Evolutionary conservation across 2,113 vertebrate genomes (phyloP), one percentile per base, ranked within the genome.

Genomic region (Vanacampus margaritifer): DNA sequence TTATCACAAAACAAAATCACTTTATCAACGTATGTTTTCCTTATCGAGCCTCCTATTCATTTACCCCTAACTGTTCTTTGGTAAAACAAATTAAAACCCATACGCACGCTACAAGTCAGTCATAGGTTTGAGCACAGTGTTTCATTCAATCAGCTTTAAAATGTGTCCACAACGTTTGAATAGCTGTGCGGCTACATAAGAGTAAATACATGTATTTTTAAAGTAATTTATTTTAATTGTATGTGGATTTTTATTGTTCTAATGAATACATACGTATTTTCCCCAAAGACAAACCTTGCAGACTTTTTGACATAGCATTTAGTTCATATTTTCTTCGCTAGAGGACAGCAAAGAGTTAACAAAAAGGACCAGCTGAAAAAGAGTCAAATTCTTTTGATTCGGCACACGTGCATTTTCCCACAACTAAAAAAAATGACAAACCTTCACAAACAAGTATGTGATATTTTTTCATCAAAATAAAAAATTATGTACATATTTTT

Each of bases 261-360:
- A 14, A 56, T 26, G 10, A 54, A 23, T 51, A 54, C 6, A n/a
- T 50, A 10, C 10, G 9, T 50, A 32, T 32, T 50, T 50, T 50
- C 7, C 48, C 19, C 8, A 23, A 50, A 50, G 21, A 24, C 0
- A 54, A 16, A 54, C 23, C 53, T 6, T 54, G 13, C 53, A 6
- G 21, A 3, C n/a, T 13, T 24, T 13, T 53, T 11, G 51, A 8
- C 17, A 6, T 46, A 6, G 19, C 6, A 0, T 67, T 75, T 2
- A 66, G 26, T 64, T 82, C 24, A 16, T 61, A 21, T 7, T 0
- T 5, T 53, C 4, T 0, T 0, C 1, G 83, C 73, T 72, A 58
- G 3, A 1, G 72, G 74, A 79, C 78, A 73, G 73, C 81, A 84
- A 63, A 79, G 72, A 85, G 60, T 58, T 43, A 37, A 26, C 0